Percentiles rank a stretch among this genome's conserved stretches.
Conservation (phyloP, 2,113 vertebrate species). For the Leucoraja erinaceus region DNA sequence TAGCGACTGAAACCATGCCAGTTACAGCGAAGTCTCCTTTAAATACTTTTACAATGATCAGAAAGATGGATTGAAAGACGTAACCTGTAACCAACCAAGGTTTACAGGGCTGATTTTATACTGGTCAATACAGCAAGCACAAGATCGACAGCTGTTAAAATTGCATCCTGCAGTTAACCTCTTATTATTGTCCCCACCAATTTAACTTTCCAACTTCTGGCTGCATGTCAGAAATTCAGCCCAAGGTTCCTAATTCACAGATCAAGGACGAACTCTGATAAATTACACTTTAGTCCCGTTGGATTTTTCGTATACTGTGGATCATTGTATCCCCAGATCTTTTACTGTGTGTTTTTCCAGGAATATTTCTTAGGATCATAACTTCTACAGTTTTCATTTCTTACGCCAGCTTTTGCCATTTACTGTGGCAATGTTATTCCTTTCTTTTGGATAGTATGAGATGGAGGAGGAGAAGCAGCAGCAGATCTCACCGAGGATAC, state of each 20-base stretch:
- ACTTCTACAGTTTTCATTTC: background rate
- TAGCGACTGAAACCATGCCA: slow-evolving; percentile 31
- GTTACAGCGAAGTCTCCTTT: slow-evolving; percentile 14
- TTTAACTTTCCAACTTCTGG: background rate
- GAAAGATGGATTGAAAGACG: background rate
- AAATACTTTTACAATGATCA: background rate
- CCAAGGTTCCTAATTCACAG: background rate
- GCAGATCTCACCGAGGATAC: background rate
- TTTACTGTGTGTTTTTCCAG: background rate
- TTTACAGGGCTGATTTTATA: background rate
- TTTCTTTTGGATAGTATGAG: background rate
- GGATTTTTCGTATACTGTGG: background rate
- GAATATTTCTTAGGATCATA: background rate
- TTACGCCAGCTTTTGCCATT: background rate
- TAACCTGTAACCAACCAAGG: background rate
- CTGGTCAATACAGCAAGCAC: background rate
- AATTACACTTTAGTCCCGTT: background rate
- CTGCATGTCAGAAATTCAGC: background rate
- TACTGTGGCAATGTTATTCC: background rate
- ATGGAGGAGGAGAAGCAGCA: background rate
- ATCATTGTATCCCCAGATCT: background rate
- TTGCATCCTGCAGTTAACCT: background rate
- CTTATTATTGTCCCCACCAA: background rate
- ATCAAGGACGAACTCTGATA: background rate
- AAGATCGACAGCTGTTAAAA: background rate